Base-by-base conservation (phyloP, 2,113 vertebrate genomes). In the Meles meles region DNA sequence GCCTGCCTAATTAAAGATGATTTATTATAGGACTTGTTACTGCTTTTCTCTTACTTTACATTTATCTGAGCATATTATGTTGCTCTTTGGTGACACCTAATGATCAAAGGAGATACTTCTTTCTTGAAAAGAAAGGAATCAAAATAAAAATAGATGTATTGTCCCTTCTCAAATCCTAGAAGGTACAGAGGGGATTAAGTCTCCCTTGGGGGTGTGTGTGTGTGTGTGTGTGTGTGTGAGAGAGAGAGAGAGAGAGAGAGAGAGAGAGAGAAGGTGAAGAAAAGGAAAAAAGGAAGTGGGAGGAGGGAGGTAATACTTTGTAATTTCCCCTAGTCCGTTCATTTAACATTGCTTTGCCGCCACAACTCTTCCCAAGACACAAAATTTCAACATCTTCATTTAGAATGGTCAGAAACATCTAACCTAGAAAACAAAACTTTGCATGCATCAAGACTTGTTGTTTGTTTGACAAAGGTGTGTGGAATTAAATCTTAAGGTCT, bases 81-180 rank as follows among this genome's bases (percentile, higher is more conserved):
- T 93, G 82, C 17, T 85, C 10, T 93, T 93, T 94, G 59, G 12
- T 59, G 79, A 17, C 92, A 96, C 39, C 55, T 96, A 74, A 23
- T 83, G 59, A 21, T 72, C 34, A 96, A 95, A 86, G 3, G 9
- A 63, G 34, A 31, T 77, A 84, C 0, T 13, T 63, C 14, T 20
- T 65, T 82, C 7, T 15, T 49, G 29, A 67, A 84, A 89, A 95
- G 37, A 29, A 87, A 69, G 6, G 0, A 13, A 37, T 67, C 12
- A 44, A 67, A 85, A 23, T 63, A 18, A 39, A 96, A 72, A 74
- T 9, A 55, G 4, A 39, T 89, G 37, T 59, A 11, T 20, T 59
- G 34, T 7, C 9, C 18, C 4, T 57, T 63, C 59, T 94, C 20
- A 76, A 37, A 29, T 47, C 15, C 15, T 82, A 1, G 49, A 25